phyloP scores from a whole-genome alignment of 2,113 vertebrate genomes.

The Scytalopus superciliaris region DNA sequence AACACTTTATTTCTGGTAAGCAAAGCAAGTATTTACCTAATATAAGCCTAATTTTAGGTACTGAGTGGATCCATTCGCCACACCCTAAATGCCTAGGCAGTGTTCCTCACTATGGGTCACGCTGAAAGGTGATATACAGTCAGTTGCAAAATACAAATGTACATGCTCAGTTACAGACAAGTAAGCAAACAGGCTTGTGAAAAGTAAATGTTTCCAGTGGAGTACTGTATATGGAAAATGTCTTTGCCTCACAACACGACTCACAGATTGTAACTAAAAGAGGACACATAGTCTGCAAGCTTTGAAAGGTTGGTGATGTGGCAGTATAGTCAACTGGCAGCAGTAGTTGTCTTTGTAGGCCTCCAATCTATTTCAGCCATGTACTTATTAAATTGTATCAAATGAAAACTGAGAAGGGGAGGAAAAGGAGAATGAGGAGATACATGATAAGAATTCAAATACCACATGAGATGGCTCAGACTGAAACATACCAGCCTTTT shows the following conservation, averaged over 20 bases:
- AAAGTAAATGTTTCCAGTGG: not conserved
- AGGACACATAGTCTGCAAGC: not conserved
- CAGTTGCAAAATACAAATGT: not conserved
- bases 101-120: not conserved
- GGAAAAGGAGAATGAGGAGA: not conserved
- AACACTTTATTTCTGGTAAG: not conserved
- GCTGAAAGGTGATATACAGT: not conserved
- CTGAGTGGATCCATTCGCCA: not conserved
- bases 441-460: not conserved
- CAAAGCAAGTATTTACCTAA: not conserved
- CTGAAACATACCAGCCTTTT: not conserved
- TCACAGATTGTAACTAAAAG: not conserved
- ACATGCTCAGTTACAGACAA: not conserved
- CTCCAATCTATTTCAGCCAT: not conserved
- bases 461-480: not conserved
- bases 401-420: not conserved
- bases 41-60: not conserved
- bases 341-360: not conserved
- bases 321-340: not conserved
- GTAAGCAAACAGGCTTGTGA: not conserved
- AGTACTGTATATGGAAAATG: not conserved
- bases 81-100: not conserved
- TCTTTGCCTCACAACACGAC: not conserved
- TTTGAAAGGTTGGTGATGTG: not conserved
- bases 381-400: not conserved